phyloP scores from a whole-genome alignment of 2,113 vertebrate genomes.

The Oceanites oceanicus region DNA sequence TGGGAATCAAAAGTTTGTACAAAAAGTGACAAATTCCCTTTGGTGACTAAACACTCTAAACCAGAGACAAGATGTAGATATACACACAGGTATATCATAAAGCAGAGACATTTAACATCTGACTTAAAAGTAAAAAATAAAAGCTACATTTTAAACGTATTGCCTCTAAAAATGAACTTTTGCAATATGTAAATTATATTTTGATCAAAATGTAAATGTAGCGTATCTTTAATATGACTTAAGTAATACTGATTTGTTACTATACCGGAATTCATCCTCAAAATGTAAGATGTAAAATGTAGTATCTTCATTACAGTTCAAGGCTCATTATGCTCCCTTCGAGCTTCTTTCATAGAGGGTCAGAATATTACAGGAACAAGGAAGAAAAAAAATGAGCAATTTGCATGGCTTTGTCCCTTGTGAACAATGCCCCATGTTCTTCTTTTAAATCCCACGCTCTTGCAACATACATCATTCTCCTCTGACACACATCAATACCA shows the following conservation, averaged over 20 bases:
- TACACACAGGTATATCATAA: not conserved
- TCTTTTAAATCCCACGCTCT: not conserved
- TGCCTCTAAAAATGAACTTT: not conserved
- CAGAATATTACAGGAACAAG: not conserved
- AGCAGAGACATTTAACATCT: not conserved
- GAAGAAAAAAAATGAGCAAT: not conserved
- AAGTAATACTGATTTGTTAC: not conserved
- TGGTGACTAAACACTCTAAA: not conserved
- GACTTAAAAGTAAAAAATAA: not conserved
- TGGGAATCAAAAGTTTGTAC: not conserved
- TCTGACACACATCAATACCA: not conserved
- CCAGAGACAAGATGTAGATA: not conserved
- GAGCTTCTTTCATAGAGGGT: not conserved
- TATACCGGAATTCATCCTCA: not conserved
- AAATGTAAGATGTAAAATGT: not conserved
- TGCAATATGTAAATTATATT: not conserved
- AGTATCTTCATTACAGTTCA: not conserved
- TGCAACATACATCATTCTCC: not conserved
- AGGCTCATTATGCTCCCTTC: not conserved
- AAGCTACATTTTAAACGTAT: not conserved
- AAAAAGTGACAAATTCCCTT: not conserved
- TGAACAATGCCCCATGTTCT: not conserved
- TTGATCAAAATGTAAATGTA: not conserved
- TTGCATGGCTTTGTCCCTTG: not conserved
- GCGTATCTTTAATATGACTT: not conserved